Conservation (phyloP, 1,140 invertebrate species). For the Drosophila setifemur region DNA sequence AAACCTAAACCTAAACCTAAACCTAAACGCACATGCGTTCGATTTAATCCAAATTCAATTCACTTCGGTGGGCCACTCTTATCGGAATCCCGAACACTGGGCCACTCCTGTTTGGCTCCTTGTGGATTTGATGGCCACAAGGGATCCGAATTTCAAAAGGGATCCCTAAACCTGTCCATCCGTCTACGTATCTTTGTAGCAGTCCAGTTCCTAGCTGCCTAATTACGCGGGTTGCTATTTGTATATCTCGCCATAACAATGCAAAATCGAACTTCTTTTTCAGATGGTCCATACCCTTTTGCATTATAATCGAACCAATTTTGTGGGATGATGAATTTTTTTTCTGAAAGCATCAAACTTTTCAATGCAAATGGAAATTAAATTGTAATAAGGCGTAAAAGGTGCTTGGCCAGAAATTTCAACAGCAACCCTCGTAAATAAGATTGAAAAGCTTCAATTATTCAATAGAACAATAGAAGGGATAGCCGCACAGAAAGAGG, state of each 20-base stretch:
- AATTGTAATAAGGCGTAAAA: too few relatives aligned
- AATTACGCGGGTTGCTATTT: too few relatives aligned
- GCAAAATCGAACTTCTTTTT: too few relatives aligned
- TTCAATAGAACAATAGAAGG: slow-evolving; percentile 43
- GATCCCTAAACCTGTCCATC: slow-evolving; percentile 28
- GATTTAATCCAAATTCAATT: slow-evolving; percentile 47
- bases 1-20: neutral
- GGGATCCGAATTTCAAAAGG: neutral
- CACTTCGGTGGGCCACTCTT: slow-evolving; percentile 13
- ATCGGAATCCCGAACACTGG: neutral
- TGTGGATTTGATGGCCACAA: neutral
- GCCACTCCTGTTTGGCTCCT: neutral
- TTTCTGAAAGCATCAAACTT: neutral
- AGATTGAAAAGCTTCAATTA: slow-evolving; percentile 62
- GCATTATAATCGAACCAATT: too few relatives aligned
- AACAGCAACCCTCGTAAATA: slow-evolving; percentile 47
- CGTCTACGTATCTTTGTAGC: slow-evolving; percentile 19
- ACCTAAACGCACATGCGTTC: slow-evolving; percentile 34
- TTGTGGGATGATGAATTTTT: too few relatives aligned
- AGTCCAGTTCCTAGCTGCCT: slow-evolving; percentile 1
- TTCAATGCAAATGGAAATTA: too few relatives aligned
- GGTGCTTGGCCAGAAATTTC: too few relatives aligned
- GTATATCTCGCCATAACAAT: too few relatives aligned
- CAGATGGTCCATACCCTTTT: too few relatives aligned
- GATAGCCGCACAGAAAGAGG: neutral